Percentiles rank a stretch among this genome's conserved stretches.
These are phyloP conservation scores for Heliconius ismenius DNA, from an alignment of 2,888 invertebrate genomes.

Conservation along the genomic window DNA sequence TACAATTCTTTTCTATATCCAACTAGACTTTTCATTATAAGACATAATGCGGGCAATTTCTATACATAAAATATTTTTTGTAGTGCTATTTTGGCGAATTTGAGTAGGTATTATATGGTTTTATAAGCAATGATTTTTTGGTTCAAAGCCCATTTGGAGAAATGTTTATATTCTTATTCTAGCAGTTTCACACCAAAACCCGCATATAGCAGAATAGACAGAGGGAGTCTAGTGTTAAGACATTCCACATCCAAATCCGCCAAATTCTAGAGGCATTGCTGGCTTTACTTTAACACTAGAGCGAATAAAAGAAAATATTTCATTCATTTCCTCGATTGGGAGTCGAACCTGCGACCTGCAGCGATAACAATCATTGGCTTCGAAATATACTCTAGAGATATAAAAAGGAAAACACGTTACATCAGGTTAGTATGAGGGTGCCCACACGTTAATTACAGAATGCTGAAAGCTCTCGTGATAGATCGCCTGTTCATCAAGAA, in stretches of 20 bases:
- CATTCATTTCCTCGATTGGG: no score
- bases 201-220: no score
- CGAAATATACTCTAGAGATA: not conserved
- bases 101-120: not conserved
- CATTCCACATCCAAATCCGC: no score
- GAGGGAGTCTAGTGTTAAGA: no score
- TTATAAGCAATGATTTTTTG: not conserved
- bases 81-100: not conserved
- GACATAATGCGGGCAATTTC: not conserved
- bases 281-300: no score
- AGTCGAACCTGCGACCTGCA: no score
- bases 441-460: conserved; percentile 62
- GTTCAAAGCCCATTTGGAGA: not conserved
- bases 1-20: not conserved
- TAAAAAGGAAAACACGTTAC: conserved; percentile 14
- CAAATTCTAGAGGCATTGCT: no score
- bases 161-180: not conserved
- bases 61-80: not conserved
- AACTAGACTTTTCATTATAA: conserved; percentile 5
- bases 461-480: conserved; percentile 67
- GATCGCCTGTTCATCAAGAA: conserved; percentile 67
- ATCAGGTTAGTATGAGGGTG: conserved; percentile 44
- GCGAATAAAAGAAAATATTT: no score
- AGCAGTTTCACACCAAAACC: no score
- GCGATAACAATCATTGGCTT: no score